Conservation (phyloP, 2,797 vertebrate genomes). For the Vultur gryphus region DNA sequence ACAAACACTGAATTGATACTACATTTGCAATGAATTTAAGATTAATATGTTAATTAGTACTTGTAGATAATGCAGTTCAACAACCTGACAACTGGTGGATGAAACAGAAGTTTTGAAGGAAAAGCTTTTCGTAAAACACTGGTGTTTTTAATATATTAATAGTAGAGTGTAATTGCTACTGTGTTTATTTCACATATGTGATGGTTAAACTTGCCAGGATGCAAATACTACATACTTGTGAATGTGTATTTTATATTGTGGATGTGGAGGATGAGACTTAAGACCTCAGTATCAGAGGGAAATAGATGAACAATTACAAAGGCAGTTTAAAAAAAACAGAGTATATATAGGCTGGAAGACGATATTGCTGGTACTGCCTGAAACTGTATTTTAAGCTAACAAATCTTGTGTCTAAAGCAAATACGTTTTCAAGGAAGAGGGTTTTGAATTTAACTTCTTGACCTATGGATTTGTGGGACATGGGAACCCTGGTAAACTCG, state of each 20-base stretch:
- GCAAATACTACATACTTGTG: neutral
- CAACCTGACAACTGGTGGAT: neutral
- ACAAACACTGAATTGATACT: neutral
- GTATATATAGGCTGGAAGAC: neutral
- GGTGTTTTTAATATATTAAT: neutral
- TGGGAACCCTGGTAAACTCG: slow-evolving; percentile 8
- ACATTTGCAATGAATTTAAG: neutral
- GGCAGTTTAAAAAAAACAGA: fast-evolving
- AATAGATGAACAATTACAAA: neutral
- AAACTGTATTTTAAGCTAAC: neutral
- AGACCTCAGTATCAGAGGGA: neutral
- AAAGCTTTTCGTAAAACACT: neutral
- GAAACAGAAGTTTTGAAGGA: neutral
- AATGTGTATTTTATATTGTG: neutral
- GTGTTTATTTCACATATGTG: neutral
- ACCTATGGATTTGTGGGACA: neutral
- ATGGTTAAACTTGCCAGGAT: neutral
- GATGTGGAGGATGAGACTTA: neutral
- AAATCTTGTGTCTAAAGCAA: neutral
- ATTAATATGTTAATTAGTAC: neutral
- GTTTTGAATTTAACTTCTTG: neutral
- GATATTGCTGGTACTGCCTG: neutral
- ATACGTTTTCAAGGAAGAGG: neutral
- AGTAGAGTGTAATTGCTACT: neutral
- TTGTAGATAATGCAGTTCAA: neutral